Base-by-base conservation (phyloP, 2,113 vertebrate species). In the Pluvianellus socialis region DNA sequence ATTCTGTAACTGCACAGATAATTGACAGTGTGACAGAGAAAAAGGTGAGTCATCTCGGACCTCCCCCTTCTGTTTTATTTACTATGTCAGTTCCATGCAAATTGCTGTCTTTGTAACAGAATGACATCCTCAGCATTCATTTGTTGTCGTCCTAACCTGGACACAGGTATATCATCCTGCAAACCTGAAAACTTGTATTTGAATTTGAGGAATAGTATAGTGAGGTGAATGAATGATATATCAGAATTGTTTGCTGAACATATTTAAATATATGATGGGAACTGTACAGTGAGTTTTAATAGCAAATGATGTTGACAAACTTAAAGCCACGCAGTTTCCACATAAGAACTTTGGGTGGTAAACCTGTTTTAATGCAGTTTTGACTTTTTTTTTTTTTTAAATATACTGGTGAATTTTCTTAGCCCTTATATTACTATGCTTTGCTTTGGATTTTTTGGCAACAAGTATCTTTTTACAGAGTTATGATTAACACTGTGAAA, bases 1-100 rank as follows among this genome's bases (percentile, higher is more conserved):
- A 99, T 91, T 97, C 98, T 0, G 98, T 99, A 0, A 99, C 99
- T 2, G 98, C 98, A 4, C 98, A 98, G 35, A 98, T 98, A 26
- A 99, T 99, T 58, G 98, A 98, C 79, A 98, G 88, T 45, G 91
- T 98, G 49, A 96, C 98, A 1, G 98, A 99, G 96, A 99, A 97
- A 91, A 99, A 98, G 96, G 99, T 99, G 96, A 96, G 97, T 77
- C 53, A 2, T 3, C 42, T 26, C 23, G 7, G 18, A 23, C 59
- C 24, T 58, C 21, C 35, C 23, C 18, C 17, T 67, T 67, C 22
- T 27, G 1, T 33, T 21, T 27, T 16, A 10, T 12, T 61, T 72
- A 12, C 50, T 53, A 2, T n/a, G 8, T 68, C n/a, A 5, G 16
- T 72, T 50, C 38, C 5, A 0, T 42, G 45, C 33, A 47, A 0